phyloP scores from a whole-genome alignment of 2,113 vertebrate species.

The Petrocephalus microphthalmus region DNA sequence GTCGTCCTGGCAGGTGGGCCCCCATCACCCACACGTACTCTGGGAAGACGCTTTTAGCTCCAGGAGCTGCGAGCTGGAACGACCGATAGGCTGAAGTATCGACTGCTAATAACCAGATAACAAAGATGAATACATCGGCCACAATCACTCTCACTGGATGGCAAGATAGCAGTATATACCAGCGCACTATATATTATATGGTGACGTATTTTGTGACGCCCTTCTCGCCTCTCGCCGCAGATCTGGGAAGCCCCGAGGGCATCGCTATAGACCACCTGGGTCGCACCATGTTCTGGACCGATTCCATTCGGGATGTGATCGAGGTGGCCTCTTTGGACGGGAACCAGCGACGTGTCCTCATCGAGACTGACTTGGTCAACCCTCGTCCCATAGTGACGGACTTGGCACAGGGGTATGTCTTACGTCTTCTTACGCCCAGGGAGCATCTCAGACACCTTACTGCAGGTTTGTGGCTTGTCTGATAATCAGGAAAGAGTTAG shows the following conservation, averaged over 20 bases:
- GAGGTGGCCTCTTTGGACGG: slow-evolving; percentile 84
- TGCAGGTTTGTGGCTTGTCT: background rate
- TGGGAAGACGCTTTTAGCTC: background rate
- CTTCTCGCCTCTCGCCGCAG: slow-evolving; percentile 49
- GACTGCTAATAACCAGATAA: background rate
- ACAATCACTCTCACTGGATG: background rate
- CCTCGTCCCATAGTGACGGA: slow-evolving; percentile 79
- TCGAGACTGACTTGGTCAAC: slow-evolving; percentile 76
- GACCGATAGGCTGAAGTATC: background rate
- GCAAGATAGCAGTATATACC: background rate
- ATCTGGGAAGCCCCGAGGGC: slow-evolving; percentile 80
- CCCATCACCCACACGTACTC: background rate
- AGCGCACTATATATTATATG: too few species aligned
- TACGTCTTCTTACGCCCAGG: background rate
- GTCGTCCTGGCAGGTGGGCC: slow-evolving; percentile 73
- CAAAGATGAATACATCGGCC: background rate
- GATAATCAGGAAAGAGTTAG: background rate
- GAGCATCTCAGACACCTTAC: background rate
- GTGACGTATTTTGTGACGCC: background rate
- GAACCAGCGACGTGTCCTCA: slow-evolving; percentile 73
- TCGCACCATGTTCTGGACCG: slow-evolving; percentile 86
- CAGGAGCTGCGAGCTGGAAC: background rate
- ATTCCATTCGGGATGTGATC: slow-evolving; percentile 75
- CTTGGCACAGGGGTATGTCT: slow-evolving; percentile 67
- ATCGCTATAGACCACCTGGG: slow-evolving; percentile 81